Percentiles rank a stretch among this genome's conserved stretches.
These are phyloP conservation scores for Plebejus melissa DNA, from an alignment of 2,888 invertebrate species.

Conservation along the genomic window DNA sequence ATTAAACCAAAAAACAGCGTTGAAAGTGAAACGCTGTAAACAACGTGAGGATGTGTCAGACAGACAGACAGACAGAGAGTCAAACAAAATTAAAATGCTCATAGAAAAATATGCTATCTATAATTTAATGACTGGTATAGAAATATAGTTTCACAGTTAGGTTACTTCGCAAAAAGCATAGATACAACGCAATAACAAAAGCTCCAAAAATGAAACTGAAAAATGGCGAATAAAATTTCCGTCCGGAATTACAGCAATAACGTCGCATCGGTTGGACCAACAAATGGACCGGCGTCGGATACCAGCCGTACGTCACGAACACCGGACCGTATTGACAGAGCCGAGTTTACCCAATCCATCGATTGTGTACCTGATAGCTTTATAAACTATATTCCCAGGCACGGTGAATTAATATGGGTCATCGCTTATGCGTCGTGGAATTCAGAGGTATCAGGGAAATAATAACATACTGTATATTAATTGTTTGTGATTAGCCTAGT, in stretches of 20 bases:
- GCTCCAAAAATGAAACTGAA: not conserved
- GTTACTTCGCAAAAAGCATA: not conserved
- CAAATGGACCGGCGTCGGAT: conserved; percentile 24
- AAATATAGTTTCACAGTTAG: not conserved
- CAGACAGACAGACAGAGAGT: too few species aligned
- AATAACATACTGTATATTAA: not conserved
- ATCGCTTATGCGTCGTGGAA: not conserved
- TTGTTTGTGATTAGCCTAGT: not conserved
- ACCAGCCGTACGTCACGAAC: conserved; percentile 15
- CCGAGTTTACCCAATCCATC: conserved; percentile 7
- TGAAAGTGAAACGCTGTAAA: too few species aligned
- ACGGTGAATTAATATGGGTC: conserved; percentile 6
- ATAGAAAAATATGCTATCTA: too few species aligned
- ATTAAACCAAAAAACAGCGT: too few species aligned
- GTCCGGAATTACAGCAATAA: conserved; percentile 4
- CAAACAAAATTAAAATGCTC: too few species aligned
- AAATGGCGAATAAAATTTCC: not conserved
- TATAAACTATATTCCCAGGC: conserved; percentile 9
- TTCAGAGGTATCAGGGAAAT: not conserved
- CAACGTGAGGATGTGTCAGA: too few species aligned
- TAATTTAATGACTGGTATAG: too few species aligned
- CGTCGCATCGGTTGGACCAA: not conserved
- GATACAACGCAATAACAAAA: not conserved
- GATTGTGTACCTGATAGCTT: conserved; percentile 26
- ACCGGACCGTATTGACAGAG: conserved; percentile 24